Evolutionary conservation across 1,140 invertebrate species (phyloP).

Genomic region (Pachyrhynchus sulphureomaculatus): DNA sequence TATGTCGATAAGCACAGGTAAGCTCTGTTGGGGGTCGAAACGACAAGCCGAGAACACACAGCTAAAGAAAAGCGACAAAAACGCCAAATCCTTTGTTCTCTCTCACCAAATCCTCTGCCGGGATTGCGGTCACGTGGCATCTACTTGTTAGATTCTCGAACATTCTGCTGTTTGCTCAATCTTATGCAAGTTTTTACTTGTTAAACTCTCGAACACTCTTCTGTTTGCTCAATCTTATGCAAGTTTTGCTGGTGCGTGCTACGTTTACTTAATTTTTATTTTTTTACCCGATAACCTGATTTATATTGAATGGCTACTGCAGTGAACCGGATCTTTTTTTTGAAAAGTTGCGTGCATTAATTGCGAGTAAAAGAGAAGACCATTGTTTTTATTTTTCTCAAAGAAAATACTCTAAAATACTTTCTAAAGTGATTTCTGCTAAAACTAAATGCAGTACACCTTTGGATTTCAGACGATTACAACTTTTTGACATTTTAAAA

Average conservation of each 20-base stretch:
- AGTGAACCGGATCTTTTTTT: slow-evolving; percentile 22
- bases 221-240: slow-evolving; percentile 17
- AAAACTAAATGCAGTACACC: slow-evolving; percentile 22
- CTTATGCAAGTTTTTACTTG: slow-evolving; percentile 11
- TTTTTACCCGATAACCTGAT: background rate
- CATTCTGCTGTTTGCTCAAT: too few species aligned
- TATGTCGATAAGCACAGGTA: too few species aligned
- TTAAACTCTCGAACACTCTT: too few species aligned
- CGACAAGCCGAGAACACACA: too few species aligned
- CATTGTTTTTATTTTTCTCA: slow-evolving; percentile 35
- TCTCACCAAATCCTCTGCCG: too few species aligned
- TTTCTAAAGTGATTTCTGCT: slow-evolving; percentile 24
- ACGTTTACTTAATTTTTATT: background rate
- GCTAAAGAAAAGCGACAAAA: too few species aligned
- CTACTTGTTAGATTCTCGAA: too few species aligned
- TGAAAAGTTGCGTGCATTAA: slow-evolving; percentile 23
- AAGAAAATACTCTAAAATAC: slow-evolving; percentile 29
- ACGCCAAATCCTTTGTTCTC: too few species aligned
- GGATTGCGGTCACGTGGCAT: too few species aligned
- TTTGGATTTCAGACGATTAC: slow-evolving; percentile 32
- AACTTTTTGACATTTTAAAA: slow-evolving; percentile 33
- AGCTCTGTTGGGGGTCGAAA: too few species aligned
- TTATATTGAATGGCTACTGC: slow-evolving; percentile 17
- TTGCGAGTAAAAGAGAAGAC: slow-evolving; percentile 26
- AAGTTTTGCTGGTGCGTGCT: background rate